Evolutionary conservation across 1,140 invertebrate species (phyloP), one percentile per base, ranked within the genome.

Genomic region (Diabrotica virgifera): DNA sequence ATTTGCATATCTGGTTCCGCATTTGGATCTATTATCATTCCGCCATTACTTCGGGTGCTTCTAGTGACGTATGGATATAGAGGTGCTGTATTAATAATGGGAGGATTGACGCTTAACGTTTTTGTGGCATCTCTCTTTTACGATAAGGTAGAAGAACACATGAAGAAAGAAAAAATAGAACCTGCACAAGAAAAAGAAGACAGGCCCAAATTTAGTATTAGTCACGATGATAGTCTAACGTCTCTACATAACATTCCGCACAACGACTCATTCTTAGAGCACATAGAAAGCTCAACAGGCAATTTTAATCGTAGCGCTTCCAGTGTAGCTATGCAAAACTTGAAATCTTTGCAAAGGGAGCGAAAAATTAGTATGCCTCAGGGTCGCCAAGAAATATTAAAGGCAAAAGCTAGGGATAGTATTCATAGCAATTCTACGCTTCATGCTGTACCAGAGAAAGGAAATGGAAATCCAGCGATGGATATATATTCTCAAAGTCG

Each of bases 1-100:
- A 85, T 96, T 12, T 94, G 92, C 70, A 93, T 94, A 79, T 94
- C 93, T 5, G 93, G 93, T 11, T 94, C 91, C 72, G 91, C 93
- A 3, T 82, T 95, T 53, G 93, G 92, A 14, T 90, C 86, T 52
- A 87, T 95, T 66, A 87, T 95, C 64, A 79, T 95, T 66, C 91
- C 92, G 12, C 88, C 92, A 0, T 80, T 91, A 46, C 76, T 94
- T 38, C 80, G 90, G 53, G 81, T 84, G 67, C 78, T 95, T 24
- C 78, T 95, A 10, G 82, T 86, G 69, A 82, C 81, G 0, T 93
- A 90, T 73, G 90, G 90, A 7, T 93, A 91, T 80, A 89, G 90
- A 76, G 90, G 89, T 9, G 86, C 91, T 4, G 87, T 94, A 13
- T 78, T 96, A 9, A 85, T 95, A 38, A 87, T 95, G 81, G 92